A percentile compares a stretch with the other conserved stretches of the same genome.
Evolutionary conservation across 2,113 vertebrate species (phyloP).

Genomic region (Hypocryptadius cinnamomeus): DNA sequence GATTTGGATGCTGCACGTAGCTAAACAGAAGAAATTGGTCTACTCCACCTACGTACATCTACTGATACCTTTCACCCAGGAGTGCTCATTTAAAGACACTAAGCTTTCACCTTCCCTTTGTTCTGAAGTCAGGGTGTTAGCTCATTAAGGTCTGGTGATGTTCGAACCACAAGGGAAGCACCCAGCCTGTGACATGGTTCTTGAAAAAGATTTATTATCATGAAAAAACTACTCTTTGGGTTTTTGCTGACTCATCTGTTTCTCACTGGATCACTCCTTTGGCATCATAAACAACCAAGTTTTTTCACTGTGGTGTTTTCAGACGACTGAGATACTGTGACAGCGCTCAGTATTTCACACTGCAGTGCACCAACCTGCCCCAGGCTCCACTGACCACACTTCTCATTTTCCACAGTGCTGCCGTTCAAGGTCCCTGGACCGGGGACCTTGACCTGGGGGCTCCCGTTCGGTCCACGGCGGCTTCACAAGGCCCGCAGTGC

Average conservation of each 20-base stretch:
- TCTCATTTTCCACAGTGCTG: not conserved
- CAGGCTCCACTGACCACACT: not conserved
- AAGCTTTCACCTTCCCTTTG: not conserved
- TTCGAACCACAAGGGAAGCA: not conserved
- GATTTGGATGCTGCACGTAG: rapidly evolving
- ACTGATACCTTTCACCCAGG: not conserved
- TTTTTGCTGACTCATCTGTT: not conserved
- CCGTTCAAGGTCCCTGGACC: not conserved
- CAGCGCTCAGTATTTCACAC: not conserved
- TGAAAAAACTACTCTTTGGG: not conserved
- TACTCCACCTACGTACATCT: not conserved
- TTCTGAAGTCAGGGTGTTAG: not conserved
- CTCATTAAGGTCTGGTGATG: not conserved
- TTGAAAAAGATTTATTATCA: not conserved
- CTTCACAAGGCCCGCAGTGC: not conserved
- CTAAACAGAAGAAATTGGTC: not conserved
- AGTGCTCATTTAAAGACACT: not conserved
- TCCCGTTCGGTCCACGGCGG: rapidly evolving
- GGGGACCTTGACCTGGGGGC: not conserved
- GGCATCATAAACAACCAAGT: not conserved
- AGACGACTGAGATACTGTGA: not conserved
- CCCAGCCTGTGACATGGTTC: not conserved
- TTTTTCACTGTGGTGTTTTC: not conserved
- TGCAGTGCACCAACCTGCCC: rapidly evolving
- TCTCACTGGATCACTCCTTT: not conserved